Percentiles rank a stretch among this genome's conserved stretches.
phyloP scores from a whole-genome alignment of 1,140 invertebrate genomes.

The Mycetomoellerius zeteki region DNA sequence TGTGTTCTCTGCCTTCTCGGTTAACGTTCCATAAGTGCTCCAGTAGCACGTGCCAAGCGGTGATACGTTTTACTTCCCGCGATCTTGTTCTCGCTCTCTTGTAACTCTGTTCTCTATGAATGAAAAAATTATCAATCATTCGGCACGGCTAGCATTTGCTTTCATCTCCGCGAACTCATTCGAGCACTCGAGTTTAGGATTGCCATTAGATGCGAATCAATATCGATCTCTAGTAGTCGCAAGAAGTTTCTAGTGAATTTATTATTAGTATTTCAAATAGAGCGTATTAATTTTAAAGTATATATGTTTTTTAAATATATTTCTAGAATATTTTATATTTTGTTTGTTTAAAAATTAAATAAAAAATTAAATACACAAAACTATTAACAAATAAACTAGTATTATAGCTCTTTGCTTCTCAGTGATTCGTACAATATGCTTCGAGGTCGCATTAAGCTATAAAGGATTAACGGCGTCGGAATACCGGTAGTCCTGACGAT shows the following conservation, averaged over 20 bases:
- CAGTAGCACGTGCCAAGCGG: slow-evolving; percentile 34
- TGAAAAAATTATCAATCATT: slow-evolving; percentile 42
- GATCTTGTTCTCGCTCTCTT: background rate
- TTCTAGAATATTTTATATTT: background rate
- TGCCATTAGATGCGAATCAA: background rate
- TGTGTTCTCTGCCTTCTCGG: slow-evolving; percentile 40
- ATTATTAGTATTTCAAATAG: background rate
- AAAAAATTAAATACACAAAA: background rate
- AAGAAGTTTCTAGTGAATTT: background rate
- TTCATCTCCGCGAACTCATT: slow-evolving; percentile 28
- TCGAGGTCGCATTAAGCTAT: slow-evolving; percentile 12
- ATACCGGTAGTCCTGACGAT: background rate
- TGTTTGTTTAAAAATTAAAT: background rate
- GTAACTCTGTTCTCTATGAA: background rate
- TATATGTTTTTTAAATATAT: background rate
- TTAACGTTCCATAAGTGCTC: slow-evolving; percentile 53
- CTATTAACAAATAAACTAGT: background rate
- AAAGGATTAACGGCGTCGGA: slow-evolving; percentile 8
- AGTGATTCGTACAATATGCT: slow-evolving; percentile 3
- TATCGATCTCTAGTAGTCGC: slow-evolving; percentile 2
- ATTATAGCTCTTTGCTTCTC: slow-evolving; percentile 12
- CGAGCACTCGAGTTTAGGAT: slow-evolving; percentile 1
- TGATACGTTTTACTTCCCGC: slow-evolving; percentile 13
- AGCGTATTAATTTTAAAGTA: background rate
- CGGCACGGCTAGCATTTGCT: background rate